A percentile compares a stretch with the other conserved stretches of the same genome.
phyloP scores from a whole-genome alignment of 1,140 invertebrate genomes.

The Eufriesea mexicana region DNA sequence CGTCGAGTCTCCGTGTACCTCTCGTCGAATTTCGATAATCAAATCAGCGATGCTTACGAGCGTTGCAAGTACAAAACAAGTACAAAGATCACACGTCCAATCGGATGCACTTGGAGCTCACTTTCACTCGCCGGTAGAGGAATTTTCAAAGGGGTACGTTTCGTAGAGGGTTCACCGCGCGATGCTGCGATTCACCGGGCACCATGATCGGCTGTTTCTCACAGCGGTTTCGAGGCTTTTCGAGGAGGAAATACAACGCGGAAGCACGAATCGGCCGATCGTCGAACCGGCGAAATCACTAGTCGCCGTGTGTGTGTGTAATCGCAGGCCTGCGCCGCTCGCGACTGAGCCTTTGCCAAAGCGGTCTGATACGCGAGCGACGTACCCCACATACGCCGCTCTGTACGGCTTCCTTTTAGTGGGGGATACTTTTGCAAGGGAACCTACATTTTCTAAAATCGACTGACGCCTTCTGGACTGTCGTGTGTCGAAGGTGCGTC shows the following conservation, averaged over 20 bases:
- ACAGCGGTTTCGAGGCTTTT: neutral
- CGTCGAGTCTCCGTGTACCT: neutral
- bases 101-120: neutral
- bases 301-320: slow-evolving; percentile 52
- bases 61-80: neutral
- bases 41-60: neutral
- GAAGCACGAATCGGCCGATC: neutral
- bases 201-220: neutral
- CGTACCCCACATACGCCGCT: slow-evolving; percentile 77
- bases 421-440: slow-evolving; percentile 66
- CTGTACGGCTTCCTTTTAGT: slow-evolving; percentile 76
- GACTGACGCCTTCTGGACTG: neutral
- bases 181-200: neutral
- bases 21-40: neutral
- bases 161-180: neutral
- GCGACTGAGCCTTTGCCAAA: slow-evolving; percentile 71
- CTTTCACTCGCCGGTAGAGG: neutral
- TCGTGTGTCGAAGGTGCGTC: neutral
- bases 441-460: slow-evolving; percentile 53
- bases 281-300: slow-evolving; percentile 2
- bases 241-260: neutral
- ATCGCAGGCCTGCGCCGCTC: slow-evolving; percentile 70
- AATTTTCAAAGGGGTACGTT: neutral
- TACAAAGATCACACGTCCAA: neutral
- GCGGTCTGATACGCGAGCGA: slow-evolving; percentile 71